Conservation (phyloP, 2,888 invertebrate species). For the Volucella bombylans region DNA sequence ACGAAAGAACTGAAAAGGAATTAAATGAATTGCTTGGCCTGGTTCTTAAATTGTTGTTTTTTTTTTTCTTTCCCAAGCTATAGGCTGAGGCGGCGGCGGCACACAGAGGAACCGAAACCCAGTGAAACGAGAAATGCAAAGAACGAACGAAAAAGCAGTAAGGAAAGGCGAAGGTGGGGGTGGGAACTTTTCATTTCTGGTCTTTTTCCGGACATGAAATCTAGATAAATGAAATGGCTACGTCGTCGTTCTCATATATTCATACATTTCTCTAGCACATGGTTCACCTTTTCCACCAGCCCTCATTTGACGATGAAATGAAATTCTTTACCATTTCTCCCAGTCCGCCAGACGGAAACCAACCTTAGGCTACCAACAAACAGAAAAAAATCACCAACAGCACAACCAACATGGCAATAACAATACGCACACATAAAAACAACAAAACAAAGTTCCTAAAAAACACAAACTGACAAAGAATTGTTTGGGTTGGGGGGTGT, state of each 20-base stretch:
- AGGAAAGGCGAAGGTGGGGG: neutral
- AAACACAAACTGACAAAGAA: neutral
- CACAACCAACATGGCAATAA: constrained; percentile 45
- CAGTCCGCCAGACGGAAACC: neutral
- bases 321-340: constrained; percentile 40
- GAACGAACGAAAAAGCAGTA: neutral
- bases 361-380: too few species aligned
- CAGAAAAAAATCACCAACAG: neutral
- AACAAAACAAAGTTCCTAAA: constrained; percentile 5
- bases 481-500: neutral
- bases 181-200: constrained; percentile 51
- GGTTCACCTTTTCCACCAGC: neutral
- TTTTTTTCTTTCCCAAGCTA: constrained; percentile 7
- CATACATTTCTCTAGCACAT: constrained; percentile 1
- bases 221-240: constrained; percentile 61
- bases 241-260: constrained; percentile 3
- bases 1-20: constrained; percentile 51
- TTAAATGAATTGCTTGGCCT: constrained; percentile 65
- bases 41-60: constrained; percentile 47
- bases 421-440: constrained; percentile 8
- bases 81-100: constrained; percentile 16
- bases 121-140: neutral
- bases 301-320: neutral
- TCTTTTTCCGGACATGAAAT: constrained; percentile 58
- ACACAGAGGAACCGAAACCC: too few species aligned